These are phyloP conservation scores for Dynastes hyllus DNA, from an alignment of 2,888 invertebrate genomes.

Conservation along the genomic window DNA sequence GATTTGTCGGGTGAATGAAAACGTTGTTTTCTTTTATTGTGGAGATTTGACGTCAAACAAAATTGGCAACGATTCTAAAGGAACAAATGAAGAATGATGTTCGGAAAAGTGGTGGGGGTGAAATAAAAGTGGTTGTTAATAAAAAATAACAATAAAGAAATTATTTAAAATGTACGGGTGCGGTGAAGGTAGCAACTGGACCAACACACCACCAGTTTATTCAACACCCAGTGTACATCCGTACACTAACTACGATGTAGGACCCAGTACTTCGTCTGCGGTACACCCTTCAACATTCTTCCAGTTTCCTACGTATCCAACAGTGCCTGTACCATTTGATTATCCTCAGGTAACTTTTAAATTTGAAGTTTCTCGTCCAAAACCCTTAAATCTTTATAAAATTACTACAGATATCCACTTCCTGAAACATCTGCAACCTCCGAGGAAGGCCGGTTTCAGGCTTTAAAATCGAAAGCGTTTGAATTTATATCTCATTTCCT, in stretches of 20 bases:
- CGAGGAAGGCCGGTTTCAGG: background rate
- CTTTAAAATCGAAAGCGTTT: background rate
- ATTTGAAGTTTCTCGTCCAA: no score
- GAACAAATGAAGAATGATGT: no score
- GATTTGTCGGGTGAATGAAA: conserved; percentile 25
- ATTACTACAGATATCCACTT: no score
- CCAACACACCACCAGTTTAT: conserved; percentile 50
- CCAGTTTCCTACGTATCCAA: conserved; percentile 64
- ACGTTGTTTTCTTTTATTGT: background rate
- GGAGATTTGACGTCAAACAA: no score
- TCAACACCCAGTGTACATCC: conserved; percentile 52
- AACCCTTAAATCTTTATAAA: no score
- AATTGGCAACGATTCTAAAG: no score
- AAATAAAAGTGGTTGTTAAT: conserved; percentile 12
- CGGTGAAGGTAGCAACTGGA: conserved; percentile 49
- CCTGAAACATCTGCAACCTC: no score
- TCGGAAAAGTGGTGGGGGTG: no score
- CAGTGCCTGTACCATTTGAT: conserved; percentile 65
- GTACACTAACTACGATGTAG: conserved; percentile 63
- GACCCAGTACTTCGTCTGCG: conserved; percentile 61
- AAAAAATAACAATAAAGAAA: background rate
- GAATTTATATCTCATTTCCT: no score
- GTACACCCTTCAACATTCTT: conserved; percentile 60
- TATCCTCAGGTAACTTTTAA: conserved; percentile 64
- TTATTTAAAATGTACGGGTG: conserved; percentile 50